Conservation (phyloP, 2,888 invertebrate genomes). For the Fragum sueziense region DNA sequence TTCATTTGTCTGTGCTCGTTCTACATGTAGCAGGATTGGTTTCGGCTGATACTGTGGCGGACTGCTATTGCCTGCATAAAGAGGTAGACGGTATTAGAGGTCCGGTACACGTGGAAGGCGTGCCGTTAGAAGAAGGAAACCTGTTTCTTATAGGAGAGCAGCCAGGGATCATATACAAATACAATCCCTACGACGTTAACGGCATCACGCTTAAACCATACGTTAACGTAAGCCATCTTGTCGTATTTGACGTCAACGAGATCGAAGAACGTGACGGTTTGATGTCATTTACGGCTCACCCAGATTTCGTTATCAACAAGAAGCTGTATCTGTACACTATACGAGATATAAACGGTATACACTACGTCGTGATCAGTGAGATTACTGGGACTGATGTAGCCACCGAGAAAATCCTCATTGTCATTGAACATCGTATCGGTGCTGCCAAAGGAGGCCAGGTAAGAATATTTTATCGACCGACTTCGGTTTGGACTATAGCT, state of each 20-base stretch:
- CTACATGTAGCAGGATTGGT: neutral
- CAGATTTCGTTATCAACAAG: conserved; percentile 65
- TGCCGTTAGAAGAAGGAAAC: conserved; percentile 19
- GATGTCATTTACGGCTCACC: conserved; percentile 74
- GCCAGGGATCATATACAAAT: conserved; percentile 54
- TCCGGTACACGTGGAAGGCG: conserved; percentile 56
- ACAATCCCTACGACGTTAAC: neutral
- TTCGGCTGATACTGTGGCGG: neutral
- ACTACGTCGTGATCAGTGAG: conserved; percentile 45
- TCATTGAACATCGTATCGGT: conserved; percentile 69
- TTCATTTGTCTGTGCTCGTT: too few relatives aligned
- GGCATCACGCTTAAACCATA: conserved; percentile 34
- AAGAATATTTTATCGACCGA: too few relatives aligned
- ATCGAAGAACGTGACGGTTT: conserved; percentile 71
- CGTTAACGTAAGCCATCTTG: conserved; percentile 55
- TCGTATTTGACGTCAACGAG: conserved; percentile 28
- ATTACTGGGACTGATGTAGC: conserved; percentile 44
- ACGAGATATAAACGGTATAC: conserved; percentile 35
- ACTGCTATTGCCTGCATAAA: conserved; percentile 60
- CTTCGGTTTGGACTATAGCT: too few relatives aligned
- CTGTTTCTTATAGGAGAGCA: conserved; percentile 63
- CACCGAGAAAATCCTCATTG: conserved; percentile 69
- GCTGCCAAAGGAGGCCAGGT: conserved; percentile 79
- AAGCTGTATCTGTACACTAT: conserved; percentile 74
- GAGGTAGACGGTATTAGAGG: conserved; percentile 43